A percentile compares a stretch with the other conserved stretches of the same genome.
phyloP scores from a whole-genome alignment of 1,140 invertebrate species.

The Trichonephila clavata region DNA sequence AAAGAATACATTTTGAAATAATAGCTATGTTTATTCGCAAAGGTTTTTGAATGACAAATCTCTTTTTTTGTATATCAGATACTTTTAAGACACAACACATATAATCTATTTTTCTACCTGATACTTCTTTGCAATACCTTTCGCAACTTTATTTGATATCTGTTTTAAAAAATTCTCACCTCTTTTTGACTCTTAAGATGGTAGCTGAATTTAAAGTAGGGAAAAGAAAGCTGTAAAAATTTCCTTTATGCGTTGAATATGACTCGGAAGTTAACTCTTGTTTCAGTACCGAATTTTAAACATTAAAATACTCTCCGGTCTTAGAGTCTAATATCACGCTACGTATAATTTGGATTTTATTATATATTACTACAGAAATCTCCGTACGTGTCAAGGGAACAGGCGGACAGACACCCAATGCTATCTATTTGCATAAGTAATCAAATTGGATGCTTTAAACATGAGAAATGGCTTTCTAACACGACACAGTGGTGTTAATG shows the following conservation, averaged over 20 bases:
- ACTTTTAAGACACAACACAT: too few relatives aligned
- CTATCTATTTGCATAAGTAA: conserved; percentile 60
- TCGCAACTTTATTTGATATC: not conserved
- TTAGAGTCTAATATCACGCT: conserved; percentile 15
- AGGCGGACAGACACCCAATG: conserved; percentile 32
- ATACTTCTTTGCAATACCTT: too few relatives aligned
- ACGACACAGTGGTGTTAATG: conserved; percentile 35
- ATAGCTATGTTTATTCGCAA: too few relatives aligned
- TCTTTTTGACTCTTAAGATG: not conserved
- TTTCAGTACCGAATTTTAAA: conserved; percentile 14
- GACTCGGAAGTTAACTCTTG: not conserved
- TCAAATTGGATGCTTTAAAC: conserved; percentile 44
- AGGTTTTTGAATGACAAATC: too few relatives aligned
- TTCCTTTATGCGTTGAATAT: not conserved
- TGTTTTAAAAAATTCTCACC: not conserved
- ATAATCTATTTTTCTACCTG: too few relatives aligned
- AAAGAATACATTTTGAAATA: too few relatives aligned
- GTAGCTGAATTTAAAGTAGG: not conserved
- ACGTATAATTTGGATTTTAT: conserved; percentile 42
- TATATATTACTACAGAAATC: conserved; percentile 33
- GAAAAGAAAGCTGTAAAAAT: not conserved
- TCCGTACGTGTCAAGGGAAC: not conserved
- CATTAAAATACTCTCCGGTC: not conserved
- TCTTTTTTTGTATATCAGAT: too few relatives aligned
- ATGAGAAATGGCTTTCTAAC: conserved; percentile 48